Evolutionary conservation across 2,797 vertebrate species (phyloP), one percentile per base, ranked within the genome.

Genomic region (Sciurus vulgaris): DNA sequence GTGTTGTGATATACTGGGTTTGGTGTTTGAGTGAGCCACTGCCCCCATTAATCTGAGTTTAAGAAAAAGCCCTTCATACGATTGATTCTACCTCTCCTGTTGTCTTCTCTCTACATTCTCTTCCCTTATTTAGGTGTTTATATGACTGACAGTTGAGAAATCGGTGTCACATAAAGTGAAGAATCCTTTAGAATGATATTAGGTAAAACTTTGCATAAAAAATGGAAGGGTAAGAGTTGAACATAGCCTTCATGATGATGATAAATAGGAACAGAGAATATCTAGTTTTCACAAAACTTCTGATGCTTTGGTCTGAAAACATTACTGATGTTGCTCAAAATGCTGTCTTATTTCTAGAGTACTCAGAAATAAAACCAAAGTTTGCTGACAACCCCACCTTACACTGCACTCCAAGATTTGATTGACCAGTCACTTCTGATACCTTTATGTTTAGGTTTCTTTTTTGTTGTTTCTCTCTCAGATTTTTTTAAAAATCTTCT

Each of bases 1-100:
- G 33, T 74, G 59, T 30, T 24, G 3, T 79, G 47, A 65, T 74
- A 38, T 84, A 56, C 86, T 87, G 82, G 90, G 30, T 88, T 90
- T 85, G 28, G 33, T 87, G 4, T 92, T 79, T 73, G 0, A 33
- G 89, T 76, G 59, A 96, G 76, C 35, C 38, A 67, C 26, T 89
- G 51, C 9, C n/a, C 35, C 44, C 33, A 1, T 94, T 83, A 59
- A 86, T 59, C 61, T 47, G 22, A 73, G 30, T 85, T 79, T 94
- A 89, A 91, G 83, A n/a, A 86, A 83, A 77, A 90, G 33, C 4
- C 33, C 51, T 86, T 85, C 11, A 56, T 10, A 59, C 15, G 38
- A 38, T 95, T 85, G 82, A 76, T 83, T 97, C 86, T 78, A 24
- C 15, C 15, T 84, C 94, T 74, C 81, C 70, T 24, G 76, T 87